Conservation (phyloP, 2,888 invertebrate species). For the Phoronis australis region DNA sequence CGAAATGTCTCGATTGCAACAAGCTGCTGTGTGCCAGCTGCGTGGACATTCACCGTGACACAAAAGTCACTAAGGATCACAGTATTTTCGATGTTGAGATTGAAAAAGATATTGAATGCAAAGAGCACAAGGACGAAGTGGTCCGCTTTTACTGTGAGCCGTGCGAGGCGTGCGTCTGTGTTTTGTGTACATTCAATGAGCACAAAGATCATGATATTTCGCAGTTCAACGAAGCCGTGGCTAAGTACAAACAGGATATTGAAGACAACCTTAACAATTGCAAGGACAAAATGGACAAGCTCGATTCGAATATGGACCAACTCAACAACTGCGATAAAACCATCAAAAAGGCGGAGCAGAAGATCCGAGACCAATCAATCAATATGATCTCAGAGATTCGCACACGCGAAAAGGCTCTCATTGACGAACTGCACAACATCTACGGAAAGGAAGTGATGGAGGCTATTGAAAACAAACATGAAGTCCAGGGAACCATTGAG, state of each 20-base stretch:
- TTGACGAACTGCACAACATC: conserved; percentile 47
- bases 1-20: conserved; percentile 53
- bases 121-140: conserved; percentile 51
- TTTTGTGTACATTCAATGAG: conserved; percentile 53
- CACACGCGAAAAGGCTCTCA: conserved; percentile 44
- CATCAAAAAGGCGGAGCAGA: conserved; percentile 48
- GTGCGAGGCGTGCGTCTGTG: conserved; percentile 52
- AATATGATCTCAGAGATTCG: conserved; percentile 49
- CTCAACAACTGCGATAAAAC: conserved; percentile 41
- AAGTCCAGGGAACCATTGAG: conserved; percentile 44
- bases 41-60: conserved; percentile 48
- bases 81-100: conserved; percentile 53
- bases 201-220: conserved; percentile 50
- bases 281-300: conserved; percentile 41
- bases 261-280: conserved; percentile 40
- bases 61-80: conserved; percentile 51
- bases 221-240: conserved; percentile 47
- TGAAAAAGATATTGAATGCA: conserved; percentile 53
- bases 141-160: conserved; percentile 53
- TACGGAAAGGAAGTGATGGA: conserved; percentile 50
- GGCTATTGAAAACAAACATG: conserved; percentile 39
- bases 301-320: conserved; percentile 40
- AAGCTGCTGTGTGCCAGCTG: conserved; percentile 51
- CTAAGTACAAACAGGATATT: conserved; percentile 50
- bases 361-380: conserved; percentile 47